Evolutionary conservation across 2,888 invertebrate genomes (phyloP).

Genomic region (Heteropelma amictum): DNA sequence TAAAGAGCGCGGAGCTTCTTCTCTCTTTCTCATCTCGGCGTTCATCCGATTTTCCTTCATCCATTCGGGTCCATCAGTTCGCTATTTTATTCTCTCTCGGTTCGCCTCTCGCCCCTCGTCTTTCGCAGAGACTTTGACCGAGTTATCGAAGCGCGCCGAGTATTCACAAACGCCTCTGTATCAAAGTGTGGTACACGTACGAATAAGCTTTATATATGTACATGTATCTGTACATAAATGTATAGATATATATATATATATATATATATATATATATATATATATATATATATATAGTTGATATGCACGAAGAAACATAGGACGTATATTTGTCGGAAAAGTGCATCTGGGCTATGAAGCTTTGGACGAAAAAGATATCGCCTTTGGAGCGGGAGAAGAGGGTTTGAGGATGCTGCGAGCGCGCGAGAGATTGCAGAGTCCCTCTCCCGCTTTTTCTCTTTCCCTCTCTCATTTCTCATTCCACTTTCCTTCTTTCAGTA

Average conservation of each 20-base stretch:
- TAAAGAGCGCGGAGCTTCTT: conserved; percentile 5
- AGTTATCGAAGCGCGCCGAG: conserved; percentile 49
- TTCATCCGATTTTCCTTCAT: conserved; percentile 48
- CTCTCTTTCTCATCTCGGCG: conserved; percentile 3
- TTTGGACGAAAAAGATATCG: conserved; percentile 55
- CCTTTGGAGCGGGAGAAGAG: conserved; percentile 24
- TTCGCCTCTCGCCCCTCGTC: conserved; percentile 13
- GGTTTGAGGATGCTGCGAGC: conserved; percentile 4
- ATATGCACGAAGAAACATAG: neutral
- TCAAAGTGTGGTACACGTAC: conserved; percentile 23
- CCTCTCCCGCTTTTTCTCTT: conserved; percentile 14
- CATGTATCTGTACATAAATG: neutral
- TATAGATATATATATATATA: neutral
- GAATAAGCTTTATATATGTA: neutral
- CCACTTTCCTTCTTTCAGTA: conserved; percentile 25
- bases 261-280: neutral
- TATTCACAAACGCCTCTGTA: conserved; percentile 45
- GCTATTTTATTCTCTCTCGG: conserved; percentile 37
- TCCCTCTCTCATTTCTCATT: conserved; percentile 7
- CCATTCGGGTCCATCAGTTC: conserved; percentile 45
- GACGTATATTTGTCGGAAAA: conserved; percentile 29
- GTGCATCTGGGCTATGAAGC: conserved; percentile 46
- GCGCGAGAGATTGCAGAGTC: conserved; percentile 35
- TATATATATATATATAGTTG: neutral
- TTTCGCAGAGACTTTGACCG: conserved; percentile 55